Evolutionary conservation across 2,113 vertebrate genomes (phyloP).

Genomic region (Bothrops jararaca): DNA sequence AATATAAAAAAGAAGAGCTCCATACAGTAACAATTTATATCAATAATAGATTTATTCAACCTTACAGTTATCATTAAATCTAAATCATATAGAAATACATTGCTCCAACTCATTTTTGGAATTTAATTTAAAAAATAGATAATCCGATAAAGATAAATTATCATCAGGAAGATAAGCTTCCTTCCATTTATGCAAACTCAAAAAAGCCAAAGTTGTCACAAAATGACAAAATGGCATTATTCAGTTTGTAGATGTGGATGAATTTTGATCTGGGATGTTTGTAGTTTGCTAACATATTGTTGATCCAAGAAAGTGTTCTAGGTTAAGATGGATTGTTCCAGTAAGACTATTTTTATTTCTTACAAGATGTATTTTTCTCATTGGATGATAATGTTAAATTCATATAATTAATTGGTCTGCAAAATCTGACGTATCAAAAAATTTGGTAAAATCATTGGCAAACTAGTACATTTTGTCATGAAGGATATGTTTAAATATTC

Average conservation of each 20-base stretch:
- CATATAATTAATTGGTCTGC: not conserved
- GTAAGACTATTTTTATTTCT: not conserved
- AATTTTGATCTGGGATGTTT: not conserved
- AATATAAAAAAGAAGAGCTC: not conserved
- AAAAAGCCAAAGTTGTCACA: not conserved
- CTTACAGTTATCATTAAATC: not conserved
- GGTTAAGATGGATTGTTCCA: not conserved
- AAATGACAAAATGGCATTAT: not conserved
- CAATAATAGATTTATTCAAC: not conserved
- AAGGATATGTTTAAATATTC: not conserved
- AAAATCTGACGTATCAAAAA: not conserved
- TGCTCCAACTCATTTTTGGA: not conserved
- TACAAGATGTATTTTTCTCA: not conserved
- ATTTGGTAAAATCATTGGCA: not conserved
- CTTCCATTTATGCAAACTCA: not conserved
- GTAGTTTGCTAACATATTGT: not conserved
- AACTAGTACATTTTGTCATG: not conserved
- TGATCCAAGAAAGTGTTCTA: not conserved
- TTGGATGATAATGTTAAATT: not conserved
- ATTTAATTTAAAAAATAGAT: not conserved
- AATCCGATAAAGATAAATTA: not conserved
- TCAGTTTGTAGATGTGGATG: not conserved
- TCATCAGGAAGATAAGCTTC: not conserved
- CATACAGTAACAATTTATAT: not conserved
- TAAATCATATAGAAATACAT: not conserved